Conservation (phyloP, 2,113 vertebrate species). For the Toxotes chatareus region DNA sequence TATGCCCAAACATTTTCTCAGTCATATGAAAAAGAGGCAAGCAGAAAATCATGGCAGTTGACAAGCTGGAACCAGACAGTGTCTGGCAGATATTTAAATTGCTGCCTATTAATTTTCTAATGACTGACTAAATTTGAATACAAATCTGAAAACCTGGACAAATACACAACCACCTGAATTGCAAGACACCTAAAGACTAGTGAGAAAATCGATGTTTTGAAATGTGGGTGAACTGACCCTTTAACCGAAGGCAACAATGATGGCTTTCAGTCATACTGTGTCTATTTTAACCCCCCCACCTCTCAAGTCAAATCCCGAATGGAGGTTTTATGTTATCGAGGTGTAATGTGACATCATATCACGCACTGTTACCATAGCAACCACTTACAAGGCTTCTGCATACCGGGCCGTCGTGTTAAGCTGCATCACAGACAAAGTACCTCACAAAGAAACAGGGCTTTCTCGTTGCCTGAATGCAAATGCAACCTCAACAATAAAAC, state of each 20-base stretch:
- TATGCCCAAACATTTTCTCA: background rate
- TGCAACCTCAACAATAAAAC: constrained; percentile 1
- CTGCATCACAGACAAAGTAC: constrained; percentile 34
- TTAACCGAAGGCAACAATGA: background rate
- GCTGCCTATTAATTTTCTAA: background rate
- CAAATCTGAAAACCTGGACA: background rate
- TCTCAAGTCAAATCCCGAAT: background rate
- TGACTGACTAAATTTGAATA: background rate
- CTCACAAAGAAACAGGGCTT: constrained; percentile 13
- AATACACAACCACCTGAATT: background rate
- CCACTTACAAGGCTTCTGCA: constrained; percentile 39
- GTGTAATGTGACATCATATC: constrained; percentile 41
- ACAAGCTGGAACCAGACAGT: background rate
- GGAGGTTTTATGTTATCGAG: constrained; percentile 33
- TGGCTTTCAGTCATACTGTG: background rate
- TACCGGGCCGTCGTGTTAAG: background rate
- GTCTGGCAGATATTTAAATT: background rate
- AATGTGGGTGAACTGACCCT: background rate
- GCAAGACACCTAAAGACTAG: background rate
- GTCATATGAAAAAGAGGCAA: background rate
- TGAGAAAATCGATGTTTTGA: background rate
- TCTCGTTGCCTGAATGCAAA: background rate
- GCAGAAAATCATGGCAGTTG: background rate
- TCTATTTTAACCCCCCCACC: background rate
- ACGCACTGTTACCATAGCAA: constrained; percentile 65